Percentiles rank a stretch among this genome's conserved stretches.
phyloP scores from a whole-genome alignment of 2,797 vertebrate species.

The Gadopsis marmoratus region DNA sequence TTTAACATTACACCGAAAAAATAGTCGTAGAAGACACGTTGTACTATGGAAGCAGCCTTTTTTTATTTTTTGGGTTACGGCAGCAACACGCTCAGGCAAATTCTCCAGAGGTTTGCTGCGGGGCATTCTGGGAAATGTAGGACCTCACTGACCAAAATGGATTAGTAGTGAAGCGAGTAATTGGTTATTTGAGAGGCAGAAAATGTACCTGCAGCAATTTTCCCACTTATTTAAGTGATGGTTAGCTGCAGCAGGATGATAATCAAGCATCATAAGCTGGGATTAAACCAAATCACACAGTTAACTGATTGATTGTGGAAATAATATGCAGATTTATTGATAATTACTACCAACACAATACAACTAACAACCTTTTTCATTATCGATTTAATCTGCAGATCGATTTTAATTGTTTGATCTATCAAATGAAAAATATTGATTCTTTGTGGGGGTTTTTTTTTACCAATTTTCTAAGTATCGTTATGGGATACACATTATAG shows the following conservation, averaged over 20 bases:
- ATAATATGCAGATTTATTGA: not conserved
- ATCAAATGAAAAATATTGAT: not conserved
- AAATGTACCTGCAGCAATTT: not conserved
- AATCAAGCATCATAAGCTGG: too few relatives aligned
- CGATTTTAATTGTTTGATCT: not conserved
- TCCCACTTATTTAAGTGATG: too few relatives aligned
- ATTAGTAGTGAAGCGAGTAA: too few relatives aligned
- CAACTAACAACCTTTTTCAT: not conserved
- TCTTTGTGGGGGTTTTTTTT: too few relatives aligned
- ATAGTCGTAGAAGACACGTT: too few relatives aligned
- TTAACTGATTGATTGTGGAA: not conserved
- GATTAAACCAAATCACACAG: not conserved
- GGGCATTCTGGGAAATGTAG: constrained; percentile 59
- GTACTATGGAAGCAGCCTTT: too few relatives aligned
- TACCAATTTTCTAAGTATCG: not conserved
- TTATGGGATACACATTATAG: not conserved
- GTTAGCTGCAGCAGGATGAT: too few relatives aligned
- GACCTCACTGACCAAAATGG: too few relatives aligned
- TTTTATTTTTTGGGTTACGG: not conserved
- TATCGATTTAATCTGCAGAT: not conserved
- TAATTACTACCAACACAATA: not conserved
- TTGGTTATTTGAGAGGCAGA: too few relatives aligned
- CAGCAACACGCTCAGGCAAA: not conserved
- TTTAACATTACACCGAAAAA: too few relatives aligned
- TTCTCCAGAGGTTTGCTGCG: not conserved